These are phyloP conservation scores for Typhlichthys eigenmanni DNA, from an alignment of 2,797 vertebrate species.

Conservation along the genomic window DNA sequence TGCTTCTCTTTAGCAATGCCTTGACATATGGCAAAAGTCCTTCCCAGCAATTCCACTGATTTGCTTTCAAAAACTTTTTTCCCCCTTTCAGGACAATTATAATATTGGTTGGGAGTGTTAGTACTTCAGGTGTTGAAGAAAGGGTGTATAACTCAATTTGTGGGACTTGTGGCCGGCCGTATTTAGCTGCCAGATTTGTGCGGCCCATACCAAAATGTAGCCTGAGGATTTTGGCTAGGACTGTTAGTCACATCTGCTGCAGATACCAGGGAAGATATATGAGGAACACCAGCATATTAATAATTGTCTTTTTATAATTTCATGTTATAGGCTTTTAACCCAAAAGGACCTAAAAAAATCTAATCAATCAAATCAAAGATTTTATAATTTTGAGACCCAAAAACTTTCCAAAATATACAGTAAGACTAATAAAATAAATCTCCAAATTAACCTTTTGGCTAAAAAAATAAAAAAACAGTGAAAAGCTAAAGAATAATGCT, in stretches of 20 bases:
- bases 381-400: not conserved
- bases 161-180: conserved; percentile 60
- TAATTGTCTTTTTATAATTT: conserved; percentile 59
- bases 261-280: conserved; percentile 68
- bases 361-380: not conserved
- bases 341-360: conserved; percentile 1
- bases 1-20: conserved; percentile 77
- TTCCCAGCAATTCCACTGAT: conserved; percentile 45
- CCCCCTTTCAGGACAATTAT: conserved; percentile 20
- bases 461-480: conserved; percentile 13
- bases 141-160: conserved; percentile 59
- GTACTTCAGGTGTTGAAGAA: conserved; percentile 35
- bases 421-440: conserved; percentile 23
- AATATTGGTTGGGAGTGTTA: conserved; percentile 30
- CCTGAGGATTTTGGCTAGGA: conserved; percentile 77
- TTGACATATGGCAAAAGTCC: conserved; percentile 69
- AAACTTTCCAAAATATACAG: conserved; percentile 22
- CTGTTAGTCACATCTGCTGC: conserved; percentile 82
- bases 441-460: conserved; percentile 30
- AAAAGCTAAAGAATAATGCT: conserved; percentile 29
- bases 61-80: conserved; percentile 37
- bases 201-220: conserved; percentile 76
- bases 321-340: conserved; percentile 49
- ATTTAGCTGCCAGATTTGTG: conserved; percentile 76
- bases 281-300: conserved; percentile 64